Base-by-base conservation (phyloP, 2,797 vertebrate species). In the Malacoraja senta region DNA sequence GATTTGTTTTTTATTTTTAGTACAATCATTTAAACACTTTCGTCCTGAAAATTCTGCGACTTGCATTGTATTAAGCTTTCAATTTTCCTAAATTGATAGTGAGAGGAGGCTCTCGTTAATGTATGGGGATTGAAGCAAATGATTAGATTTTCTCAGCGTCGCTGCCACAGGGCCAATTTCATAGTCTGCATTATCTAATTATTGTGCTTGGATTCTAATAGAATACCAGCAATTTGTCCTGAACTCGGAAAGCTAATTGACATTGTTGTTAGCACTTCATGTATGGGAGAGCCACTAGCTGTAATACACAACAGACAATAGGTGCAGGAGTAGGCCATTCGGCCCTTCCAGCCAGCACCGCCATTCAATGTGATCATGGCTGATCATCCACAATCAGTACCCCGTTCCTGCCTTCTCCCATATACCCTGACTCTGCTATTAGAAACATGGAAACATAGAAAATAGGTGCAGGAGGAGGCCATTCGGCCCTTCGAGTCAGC, bases 171-270 rank as follows among this genome's bases (percentile, higher is more conserved):
- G 96, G 96, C 95, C 96, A 95, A 95, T 95, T 96, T 95, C 96
- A 95, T 96, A 96, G 96, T 95, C 95, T 44, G 94, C 96, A 95
- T 96, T 96, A 97, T 96, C 96, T 97, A 97, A 97, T 97, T 97
- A 97, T 96, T 96, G 95, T 94, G 94, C 95, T 96, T 96, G 96
- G 96, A 97, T 97, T 96, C 94, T 95, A 96, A 97, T 97, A 96
- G 95, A 94, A 95, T 95, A 96, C 95, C 95, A 95, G 96, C 96
- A 96, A 96, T 97, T 96, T 97, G 96, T 97, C 96, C 96, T 93
- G 95, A 95, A 94, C 94, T 95, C 94, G 94, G 44, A 96, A 96
- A 96, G 96, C 95, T 97, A 97, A 97, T 97, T 97, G 96, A 96
- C 96, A 94, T 97, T 96, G 96, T 95, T 95, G 96, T 96, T 96